phyloP scores from a whole-genome alignment of 53 echinoderm and acorn worm genomes.

The Stichopus horrens region DNA sequence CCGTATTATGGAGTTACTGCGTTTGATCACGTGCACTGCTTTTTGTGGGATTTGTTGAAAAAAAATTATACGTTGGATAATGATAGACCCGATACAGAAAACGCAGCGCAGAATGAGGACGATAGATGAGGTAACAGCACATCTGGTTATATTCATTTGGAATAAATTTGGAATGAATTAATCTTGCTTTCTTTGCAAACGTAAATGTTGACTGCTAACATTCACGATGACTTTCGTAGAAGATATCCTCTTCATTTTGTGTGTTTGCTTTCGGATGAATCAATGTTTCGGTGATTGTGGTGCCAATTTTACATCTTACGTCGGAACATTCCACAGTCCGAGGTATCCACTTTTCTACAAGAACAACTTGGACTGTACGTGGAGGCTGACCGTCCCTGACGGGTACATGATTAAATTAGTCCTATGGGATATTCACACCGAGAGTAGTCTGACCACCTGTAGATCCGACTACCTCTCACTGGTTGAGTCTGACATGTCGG shows the following conservation, averaged over 20 bases:
- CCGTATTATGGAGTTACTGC: too few species aligned
- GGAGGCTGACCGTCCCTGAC: neutral
- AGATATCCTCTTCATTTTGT: neutral
- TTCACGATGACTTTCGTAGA: neutral
- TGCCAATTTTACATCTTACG: neutral
- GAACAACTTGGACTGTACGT: conserved; percentile 31
- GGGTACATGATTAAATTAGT: conserved; percentile 8
- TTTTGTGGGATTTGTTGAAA: too few species aligned
- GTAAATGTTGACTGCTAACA: neutral
- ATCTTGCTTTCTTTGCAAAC: too few species aligned
- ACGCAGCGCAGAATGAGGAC: too few species aligned
- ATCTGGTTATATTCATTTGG: too few species aligned
- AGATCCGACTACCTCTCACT: conserved; percentile 11
- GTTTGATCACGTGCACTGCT: too few species aligned
- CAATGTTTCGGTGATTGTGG: neutral
- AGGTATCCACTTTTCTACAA: conserved; percentile 23
- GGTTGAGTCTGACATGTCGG: neutral
- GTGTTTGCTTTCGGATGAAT: neutral
- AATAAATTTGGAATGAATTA: too few species aligned
- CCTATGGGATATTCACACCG: conserved; percentile 28
- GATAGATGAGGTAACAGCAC: too few species aligned
- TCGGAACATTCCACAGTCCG: neutral
- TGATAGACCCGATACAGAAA: too few species aligned
- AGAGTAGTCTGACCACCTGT: conserved; percentile 11
- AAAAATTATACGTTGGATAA: too few species aligned